Evolutionary conservation across 2,888 invertebrate genomes (phyloP).

Genomic region (Agriopis leucophaearia): DNA sequence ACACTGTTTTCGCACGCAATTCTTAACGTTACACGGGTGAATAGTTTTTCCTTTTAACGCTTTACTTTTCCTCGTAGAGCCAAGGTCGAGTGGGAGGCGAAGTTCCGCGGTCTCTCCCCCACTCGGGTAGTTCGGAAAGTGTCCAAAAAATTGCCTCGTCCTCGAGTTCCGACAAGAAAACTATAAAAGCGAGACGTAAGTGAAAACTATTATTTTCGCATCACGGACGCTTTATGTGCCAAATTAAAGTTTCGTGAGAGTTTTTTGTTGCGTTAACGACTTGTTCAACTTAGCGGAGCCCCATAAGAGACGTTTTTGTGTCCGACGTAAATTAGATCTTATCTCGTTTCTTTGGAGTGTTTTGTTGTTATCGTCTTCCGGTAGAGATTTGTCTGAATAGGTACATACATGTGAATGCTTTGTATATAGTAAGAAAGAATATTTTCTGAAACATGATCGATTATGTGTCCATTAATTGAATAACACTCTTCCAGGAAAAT

Average conservation of each 20-base stretch:
- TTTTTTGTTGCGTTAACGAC: conserved; percentile 61
- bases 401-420: conserved; percentile 12
- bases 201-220: conserved; percentile 61
- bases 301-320: conserved; percentile 58
- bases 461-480: not conserved
- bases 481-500: too few relatives aligned
- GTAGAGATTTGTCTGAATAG: conserved; percentile 40
- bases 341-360: conserved; percentile 51
- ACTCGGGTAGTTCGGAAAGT: conserved; percentile 39
- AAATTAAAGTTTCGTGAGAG: conserved; percentile 59
- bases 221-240: conserved; percentile 57
- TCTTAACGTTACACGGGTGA: conserved; percentile 32
- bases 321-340: conserved; percentile 58
- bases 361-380: conserved; percentile 48
- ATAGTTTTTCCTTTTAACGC: conserved; percentile 40
- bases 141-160: conserved; percentile 50
- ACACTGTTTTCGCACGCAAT: conserved; percentile 49
- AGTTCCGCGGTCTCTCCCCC: conserved; percentile 30
- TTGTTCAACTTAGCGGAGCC: conserved; percentile 55
- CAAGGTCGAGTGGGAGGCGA: conserved; percentile 37
- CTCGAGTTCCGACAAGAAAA: conserved; percentile 49
- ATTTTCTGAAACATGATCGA: not conserved
- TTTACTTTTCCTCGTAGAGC: conserved; percentile 34
- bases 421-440: not conserved
- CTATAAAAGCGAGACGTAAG: conserved; percentile 56